phyloP scores from a whole-genome alignment of 2,797 vertebrate species.

The Syndactyla subalaris region DNA sequence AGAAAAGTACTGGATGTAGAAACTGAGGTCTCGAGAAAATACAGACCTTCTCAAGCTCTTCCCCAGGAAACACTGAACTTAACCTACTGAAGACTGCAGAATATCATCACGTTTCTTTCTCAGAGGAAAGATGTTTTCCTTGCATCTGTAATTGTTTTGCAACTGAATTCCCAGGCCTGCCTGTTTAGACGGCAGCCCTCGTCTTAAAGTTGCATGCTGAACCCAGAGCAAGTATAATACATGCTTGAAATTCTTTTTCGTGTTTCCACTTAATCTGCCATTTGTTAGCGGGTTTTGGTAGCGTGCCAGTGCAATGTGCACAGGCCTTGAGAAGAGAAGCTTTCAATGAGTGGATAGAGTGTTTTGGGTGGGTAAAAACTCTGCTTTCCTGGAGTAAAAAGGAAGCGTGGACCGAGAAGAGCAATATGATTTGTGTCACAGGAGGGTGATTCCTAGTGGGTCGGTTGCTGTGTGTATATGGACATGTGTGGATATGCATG shows the following conservation, averaged over 20 bases:
- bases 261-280: slow-evolving; percentile 71
- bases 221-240: slow-evolving; percentile 54
- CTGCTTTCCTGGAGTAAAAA: neutral
- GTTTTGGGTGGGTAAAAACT: neutral
- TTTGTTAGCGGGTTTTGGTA: slow-evolving; percentile 60
- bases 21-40: neutral
- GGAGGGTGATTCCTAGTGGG: neutral
- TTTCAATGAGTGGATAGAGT: slow-evolving; percentile 5
- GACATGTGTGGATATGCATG: accelerated
- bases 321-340: slow-evolving; percentile 20
- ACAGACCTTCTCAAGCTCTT: neutral
- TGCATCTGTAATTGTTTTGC: slow-evolving; percentile 24
- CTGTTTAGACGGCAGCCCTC: slow-evolving; percentile 1
- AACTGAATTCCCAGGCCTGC: slow-evolving; percentile 42
- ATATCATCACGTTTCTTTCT: neutral
- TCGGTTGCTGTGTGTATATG: accelerated
- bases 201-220: neutral
- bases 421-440: neutral
- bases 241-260: slow-evolving; percentile 70
- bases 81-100: neutral
- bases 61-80: neutral
- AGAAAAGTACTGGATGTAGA: neutral
- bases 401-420: neutral
- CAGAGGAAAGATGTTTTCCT: slow-evolving; percentile 39
- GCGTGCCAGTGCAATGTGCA: neutral